Conservation (phyloP, 2,888 invertebrate genomes). For the Alviniconcha strummeri region DNA sequence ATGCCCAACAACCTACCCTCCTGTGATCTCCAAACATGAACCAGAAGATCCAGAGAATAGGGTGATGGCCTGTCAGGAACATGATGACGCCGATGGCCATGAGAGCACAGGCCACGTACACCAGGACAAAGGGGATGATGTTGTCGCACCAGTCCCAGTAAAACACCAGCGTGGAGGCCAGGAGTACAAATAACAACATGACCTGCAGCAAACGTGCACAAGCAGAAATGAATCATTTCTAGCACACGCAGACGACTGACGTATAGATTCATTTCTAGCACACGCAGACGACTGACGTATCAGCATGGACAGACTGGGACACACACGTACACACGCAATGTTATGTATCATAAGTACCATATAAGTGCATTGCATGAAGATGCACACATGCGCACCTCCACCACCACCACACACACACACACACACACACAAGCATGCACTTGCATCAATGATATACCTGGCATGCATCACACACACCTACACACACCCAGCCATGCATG, state of each 20-base stretch:
- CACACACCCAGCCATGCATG: no score
- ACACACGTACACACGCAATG: no score
- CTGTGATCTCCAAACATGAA: slow-evolving; percentile 3
- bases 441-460: background rate
- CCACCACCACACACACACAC: background rate
- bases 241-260: no score
- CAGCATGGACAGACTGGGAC: no score
- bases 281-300: no score
- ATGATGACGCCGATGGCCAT: background rate
- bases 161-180: background rate
- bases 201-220: slow-evolving; percentile 14
- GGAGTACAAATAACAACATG: slow-evolving; percentile 3
- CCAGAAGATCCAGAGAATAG: slow-evolving; percentile 16
- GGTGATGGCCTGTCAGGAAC: slow-evolving; percentile 13
- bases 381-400: no score
- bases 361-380: no score
- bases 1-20: background rate
- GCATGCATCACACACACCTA: no score
- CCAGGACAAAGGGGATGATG: background rate
- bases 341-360: no score
- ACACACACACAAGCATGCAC: background rate
- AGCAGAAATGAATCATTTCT: no score
- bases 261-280: no score
- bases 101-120: slow-evolving; percentile 9
- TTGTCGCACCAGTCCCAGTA: slow-evolving; percentile 10